Evolutionary conservation across 1,140 invertebrate species (phyloP).

Genomic region (Tetraneura akinire): DNA sequence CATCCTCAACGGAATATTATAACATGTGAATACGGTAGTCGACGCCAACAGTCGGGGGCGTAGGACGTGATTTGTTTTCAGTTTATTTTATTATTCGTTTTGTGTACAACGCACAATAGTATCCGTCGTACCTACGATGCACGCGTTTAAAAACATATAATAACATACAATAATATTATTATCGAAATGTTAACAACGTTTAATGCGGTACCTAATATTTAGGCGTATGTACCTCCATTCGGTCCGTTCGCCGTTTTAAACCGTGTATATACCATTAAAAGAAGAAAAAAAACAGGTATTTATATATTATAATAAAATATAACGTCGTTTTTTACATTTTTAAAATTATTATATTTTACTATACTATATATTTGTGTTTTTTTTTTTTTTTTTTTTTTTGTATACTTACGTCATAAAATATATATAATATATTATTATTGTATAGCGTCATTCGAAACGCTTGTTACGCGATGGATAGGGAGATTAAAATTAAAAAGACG

Average conservation of each 20-base stretch:
- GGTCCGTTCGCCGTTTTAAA: background rate
- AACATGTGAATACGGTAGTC: conserved; percentile 39
- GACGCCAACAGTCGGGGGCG: conserved; percentile 44
- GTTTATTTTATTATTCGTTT: conserved; percentile 2
- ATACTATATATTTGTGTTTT: no score
- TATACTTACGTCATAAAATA: no score
- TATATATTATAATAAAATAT: background rate
- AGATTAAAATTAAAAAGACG: no score
- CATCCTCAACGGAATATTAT: conserved; percentile 21
- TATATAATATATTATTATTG: no score
- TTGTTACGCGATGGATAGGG: no score
- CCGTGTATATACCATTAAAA: no score
- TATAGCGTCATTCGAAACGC: no score
- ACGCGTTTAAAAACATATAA: background rate
- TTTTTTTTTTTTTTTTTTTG: no score
- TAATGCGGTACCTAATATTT: background rate
- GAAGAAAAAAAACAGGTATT: no score
- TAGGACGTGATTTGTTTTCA: conserved; percentile 43
- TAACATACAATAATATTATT: no score
- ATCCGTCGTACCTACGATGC: background rate
- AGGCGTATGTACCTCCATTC: background rate
- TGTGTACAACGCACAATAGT: background rate
- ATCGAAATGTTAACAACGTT: background rate
- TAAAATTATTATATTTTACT: no score
- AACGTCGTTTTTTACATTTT: no score